Percentiles rank a stretch among this genome's conserved stretches.
These are phyloP conservation scores for Suncus etruscus DNA, from an alignment of 2,113 vertebrate genomes.

Conservation along the genomic window DNA sequence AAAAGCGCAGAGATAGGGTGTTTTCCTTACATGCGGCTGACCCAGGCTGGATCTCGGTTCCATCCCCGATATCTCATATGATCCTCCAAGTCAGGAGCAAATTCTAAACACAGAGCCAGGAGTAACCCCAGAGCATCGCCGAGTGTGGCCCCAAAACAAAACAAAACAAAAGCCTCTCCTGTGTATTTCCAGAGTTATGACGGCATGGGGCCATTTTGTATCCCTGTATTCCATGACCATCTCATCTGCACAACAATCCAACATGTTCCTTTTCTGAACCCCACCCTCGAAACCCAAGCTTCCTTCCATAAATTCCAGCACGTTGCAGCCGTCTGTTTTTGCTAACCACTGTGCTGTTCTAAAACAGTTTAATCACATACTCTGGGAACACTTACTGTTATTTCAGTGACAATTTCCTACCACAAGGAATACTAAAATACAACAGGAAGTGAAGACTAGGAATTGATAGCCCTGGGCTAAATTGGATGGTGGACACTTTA, in stretches of 20 bases:
- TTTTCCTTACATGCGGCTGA: too few species aligned
- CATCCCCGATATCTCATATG: too few species aligned
- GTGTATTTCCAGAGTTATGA: too few species aligned
- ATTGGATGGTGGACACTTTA: constrained; percentile 69
- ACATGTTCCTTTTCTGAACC: not conserved
- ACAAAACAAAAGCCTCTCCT: too few species aligned
- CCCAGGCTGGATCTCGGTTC: too few species aligned
- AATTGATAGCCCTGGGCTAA: constrained; percentile 57
- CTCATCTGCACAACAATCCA: not conserved
- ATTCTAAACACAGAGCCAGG: too few species aligned
- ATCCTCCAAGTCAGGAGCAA: too few species aligned
- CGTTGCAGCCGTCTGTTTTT: not conserved
- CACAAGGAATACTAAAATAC: constrained; percentile 53
- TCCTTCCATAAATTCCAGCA: not conserved
- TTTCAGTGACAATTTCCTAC: constrained; percentile 62
- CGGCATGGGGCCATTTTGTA: not conserved
- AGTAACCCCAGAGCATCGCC: too few species aligned
- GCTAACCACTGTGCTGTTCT: not conserved
- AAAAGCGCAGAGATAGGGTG: too few species aligned
- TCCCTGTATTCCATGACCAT: not conserved
- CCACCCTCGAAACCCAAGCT: not conserved
- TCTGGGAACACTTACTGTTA: constrained; percentile 14
- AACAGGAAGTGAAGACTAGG: constrained; percentile 68
- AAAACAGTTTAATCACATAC: not conserved
- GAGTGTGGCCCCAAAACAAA: too few species aligned